Evolutionary conservation across 2,888 invertebrate species (phyloP).

Genomic region (Sussaba pulchella): DNA sequence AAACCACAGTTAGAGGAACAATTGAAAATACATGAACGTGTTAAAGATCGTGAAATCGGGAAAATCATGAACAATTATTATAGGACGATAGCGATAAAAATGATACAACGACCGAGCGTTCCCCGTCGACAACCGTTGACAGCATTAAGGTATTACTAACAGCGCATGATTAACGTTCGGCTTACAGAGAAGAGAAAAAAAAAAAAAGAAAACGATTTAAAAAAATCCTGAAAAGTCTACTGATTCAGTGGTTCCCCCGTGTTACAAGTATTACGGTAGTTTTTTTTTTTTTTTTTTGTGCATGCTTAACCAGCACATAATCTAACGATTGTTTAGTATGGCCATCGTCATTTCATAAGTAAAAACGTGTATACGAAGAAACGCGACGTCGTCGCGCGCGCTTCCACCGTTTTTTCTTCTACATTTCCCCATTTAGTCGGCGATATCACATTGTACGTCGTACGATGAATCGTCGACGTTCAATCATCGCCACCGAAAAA

Average conservation of each 20-base stretch:
- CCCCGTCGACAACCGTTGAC: constrained; percentile 47
- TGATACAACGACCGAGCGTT: constrained; percentile 68
- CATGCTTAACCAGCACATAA: constrained; percentile 64
- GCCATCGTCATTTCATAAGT: constrained; percentile 46
- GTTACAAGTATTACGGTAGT: constrained; percentile 63
- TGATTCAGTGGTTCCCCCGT: constrained; percentile 53
- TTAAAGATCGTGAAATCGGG: neutral
- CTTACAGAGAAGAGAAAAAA: constrained; percentile 46
- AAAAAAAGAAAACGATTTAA: constrained; percentile 37
- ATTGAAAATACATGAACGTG: neutral
- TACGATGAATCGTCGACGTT: constrained; percentile 43
- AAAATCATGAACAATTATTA: constrained; percentile 64
- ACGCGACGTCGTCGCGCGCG: constrained; percentile 2
- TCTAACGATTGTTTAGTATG: constrained; percentile 56
- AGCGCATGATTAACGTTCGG: constrained; percentile 49
- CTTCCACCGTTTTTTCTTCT: neutral
- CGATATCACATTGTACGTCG: no score
- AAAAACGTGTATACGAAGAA: constrained; percentile 37
- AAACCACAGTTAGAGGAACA: no score
- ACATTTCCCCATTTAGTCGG: no score
- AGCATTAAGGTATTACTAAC: constrained; percentile 72
- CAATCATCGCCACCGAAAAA: constrained; percentile 29
- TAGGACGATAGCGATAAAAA: constrained; percentile 74
- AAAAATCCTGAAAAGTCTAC: constrained; percentile 1
- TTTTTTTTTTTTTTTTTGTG: constrained; percentile 39